Evolutionary conservation across 1,140 invertebrate species (phyloP).

Genomic region (Aphis craccivora): DNA sequence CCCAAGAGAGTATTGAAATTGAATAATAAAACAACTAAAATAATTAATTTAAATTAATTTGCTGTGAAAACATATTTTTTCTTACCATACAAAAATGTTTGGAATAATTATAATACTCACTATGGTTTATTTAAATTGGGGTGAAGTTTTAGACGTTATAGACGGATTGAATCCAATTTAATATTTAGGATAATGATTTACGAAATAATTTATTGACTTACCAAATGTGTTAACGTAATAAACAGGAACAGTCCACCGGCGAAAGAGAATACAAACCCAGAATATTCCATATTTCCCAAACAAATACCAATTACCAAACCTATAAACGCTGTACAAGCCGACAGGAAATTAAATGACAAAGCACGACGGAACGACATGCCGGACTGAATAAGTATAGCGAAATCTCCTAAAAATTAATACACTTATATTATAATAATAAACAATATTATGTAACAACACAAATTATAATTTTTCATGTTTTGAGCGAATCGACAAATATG

Average conservation of each 20-base stretch:
- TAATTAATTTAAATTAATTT: background rate
- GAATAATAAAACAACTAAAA: conserved; percentile 4
- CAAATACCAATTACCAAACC: conserved; percentile 78
- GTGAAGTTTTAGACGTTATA: background rate
- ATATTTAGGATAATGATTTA: background rate
- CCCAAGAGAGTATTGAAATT: background rate
- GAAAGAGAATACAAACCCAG: conserved; percentile 80
- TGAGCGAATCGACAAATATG: background rate
- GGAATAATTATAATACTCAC: background rate
- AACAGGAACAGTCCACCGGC: conserved; percentile 84
- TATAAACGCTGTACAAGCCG: conserved; percentile 77
- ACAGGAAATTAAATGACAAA: conserved; percentile 77
- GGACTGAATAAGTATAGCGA: conserved; percentile 78
- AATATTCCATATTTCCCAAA: conserved; percentile 74
- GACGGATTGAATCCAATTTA: background rate
- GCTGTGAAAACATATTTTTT: background rate
- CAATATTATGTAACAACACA: background rate
- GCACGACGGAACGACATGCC: conserved; percentile 77
- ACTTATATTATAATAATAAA: background rate
- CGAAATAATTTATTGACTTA: conserved; percentile 63
- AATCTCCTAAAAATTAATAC: conserved; percentile 70
- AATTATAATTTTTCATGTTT: background rate
- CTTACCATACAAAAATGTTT: background rate
- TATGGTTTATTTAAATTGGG: background rate
- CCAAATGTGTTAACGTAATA: conserved; percentile 81